A percentile compares a stretch with the other conserved stretches of the same genome.
These are phyloP conservation scores for Xiphophorus couchianus DNA, from an alignment of 2,113 vertebrate species.

Conservation along the genomic window DNA sequence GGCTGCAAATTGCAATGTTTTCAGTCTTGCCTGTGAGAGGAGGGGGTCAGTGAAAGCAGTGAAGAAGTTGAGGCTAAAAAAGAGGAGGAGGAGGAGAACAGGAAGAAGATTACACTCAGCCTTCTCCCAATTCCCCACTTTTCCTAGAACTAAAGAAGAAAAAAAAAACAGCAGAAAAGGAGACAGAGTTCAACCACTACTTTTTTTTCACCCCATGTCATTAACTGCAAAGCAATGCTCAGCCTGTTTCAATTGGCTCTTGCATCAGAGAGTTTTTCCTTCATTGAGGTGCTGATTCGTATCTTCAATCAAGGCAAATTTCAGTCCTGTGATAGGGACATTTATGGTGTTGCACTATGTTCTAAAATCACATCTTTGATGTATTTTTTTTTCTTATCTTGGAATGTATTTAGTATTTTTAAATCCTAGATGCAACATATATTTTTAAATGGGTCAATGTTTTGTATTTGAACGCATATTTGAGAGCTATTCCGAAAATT, in stretches of 20 bases:
- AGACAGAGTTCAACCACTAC: slow-evolving; percentile 47
- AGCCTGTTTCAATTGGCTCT: slow-evolving; percentile 36
- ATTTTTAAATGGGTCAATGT: too few species aligned
- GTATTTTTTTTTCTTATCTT: neutral
- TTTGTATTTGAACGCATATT: neutral
- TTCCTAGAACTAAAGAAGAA: slow-evolving; percentile 50
- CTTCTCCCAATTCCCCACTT: slow-evolving; percentile 45
- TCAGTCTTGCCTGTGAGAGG: slow-evolving; percentile 77
- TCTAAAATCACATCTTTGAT: slow-evolving; percentile 13
- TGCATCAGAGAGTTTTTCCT: slow-evolving; percentile 30
- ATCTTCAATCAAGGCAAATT: slow-evolving; percentile 60
- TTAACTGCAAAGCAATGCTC: slow-evolving; percentile 24
- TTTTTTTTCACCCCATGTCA: slow-evolving; percentile 18
- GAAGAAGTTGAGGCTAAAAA: slow-evolving; percentile 70
- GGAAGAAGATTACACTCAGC: slow-evolving; percentile 44
- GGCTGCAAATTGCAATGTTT: slow-evolving; percentile 82
- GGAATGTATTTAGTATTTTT: neutral
- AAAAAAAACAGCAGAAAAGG: slow-evolving; percentile 58
- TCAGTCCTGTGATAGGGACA: slow-evolving; percentile 18
- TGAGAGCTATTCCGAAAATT: neutral
- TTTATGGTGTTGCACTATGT: slow-evolving; percentile 21
- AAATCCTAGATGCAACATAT: neutral
- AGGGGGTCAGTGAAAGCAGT: slow-evolving; percentile 62
- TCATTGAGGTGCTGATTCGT: slow-evolving; percentile 35
- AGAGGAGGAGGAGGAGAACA: slow-evolving; percentile 39